Evolutionary conservation across 1,140 invertebrate species (phyloP).

Genomic region (Latrodectus geometricus): DNA sequence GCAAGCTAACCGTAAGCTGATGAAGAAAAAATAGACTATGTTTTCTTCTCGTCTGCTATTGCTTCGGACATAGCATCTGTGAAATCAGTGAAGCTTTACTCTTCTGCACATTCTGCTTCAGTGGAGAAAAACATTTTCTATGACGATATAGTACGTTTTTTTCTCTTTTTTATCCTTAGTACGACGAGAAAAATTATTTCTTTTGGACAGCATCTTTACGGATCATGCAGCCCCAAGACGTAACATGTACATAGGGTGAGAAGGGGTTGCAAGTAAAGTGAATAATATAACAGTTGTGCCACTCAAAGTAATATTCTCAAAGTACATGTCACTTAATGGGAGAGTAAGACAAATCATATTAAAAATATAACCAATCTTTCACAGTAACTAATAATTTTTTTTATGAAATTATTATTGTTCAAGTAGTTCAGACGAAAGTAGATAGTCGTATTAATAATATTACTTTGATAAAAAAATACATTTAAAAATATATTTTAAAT

Average conservation of each 20-base stretch:
- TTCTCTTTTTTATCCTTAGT: slow-evolving; percentile 1
- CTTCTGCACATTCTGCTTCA: slow-evolving; percentile 48
- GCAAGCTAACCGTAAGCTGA: slow-evolving; percentile 41
- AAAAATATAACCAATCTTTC: too few relatives aligned
- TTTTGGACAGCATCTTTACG: slow-evolving; percentile 20
- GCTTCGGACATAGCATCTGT: slow-evolving; percentile 51
- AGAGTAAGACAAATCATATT: too few relatives aligned
- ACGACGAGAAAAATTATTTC: slow-evolving; percentile 45
- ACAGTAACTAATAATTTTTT: too few relatives aligned
- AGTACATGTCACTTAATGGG: too few relatives aligned
- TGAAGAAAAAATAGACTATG: slow-evolving; percentile 42
- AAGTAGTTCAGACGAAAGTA: too few relatives aligned
- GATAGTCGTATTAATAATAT: too few relatives aligned
- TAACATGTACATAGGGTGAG: not conserved
- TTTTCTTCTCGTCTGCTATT: slow-evolving; percentile 45
- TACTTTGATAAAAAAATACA: too few relatives aligned
- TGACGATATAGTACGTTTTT: slow-evolving; percentile 42
- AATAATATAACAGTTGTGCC: too few relatives aligned
- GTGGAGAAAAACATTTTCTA: slow-evolving; percentile 57
- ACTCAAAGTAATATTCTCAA: too few relatives aligned
- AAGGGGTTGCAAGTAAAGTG: too few relatives aligned
- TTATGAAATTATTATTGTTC: too few relatives aligned
- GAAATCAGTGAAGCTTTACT: slow-evolving; percentile 56
- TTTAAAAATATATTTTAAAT: too few relatives aligned
- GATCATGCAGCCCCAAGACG: slow-evolving; percentile 15